Evolutionary conservation across 2,113 vertebrate genomes (phyloP).

Genomic region (Chionomys nivalis): DNA sequence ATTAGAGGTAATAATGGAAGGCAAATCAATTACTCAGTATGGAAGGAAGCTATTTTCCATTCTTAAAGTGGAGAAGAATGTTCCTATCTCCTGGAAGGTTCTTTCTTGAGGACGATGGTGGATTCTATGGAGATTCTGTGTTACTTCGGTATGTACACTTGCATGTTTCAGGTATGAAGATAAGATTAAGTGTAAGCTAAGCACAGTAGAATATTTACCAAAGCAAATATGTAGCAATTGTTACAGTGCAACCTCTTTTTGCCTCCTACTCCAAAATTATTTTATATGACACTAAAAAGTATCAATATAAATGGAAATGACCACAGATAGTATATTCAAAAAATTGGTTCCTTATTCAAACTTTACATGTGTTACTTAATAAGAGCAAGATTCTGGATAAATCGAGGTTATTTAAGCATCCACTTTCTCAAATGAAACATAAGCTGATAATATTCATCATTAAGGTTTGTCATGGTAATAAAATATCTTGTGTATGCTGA

Average conservation of each 20-base stretch:
- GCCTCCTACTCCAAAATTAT: background rate
- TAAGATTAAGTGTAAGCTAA: slow-evolving; percentile 1
- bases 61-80: background rate
- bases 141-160: background rate
- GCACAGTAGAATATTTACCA: background rate
- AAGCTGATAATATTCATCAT: background rate
- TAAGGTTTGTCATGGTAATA: background rate
- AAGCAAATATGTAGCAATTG: background rate
- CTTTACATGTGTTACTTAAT: background rate
- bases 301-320: background rate
- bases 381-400: background rate
- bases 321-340: background rate
- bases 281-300: background rate
- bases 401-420: background rate
- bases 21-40: background rate
- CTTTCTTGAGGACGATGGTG: background rate
- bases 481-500: slow-evolving; percentile 28
- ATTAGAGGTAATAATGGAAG: background rate
- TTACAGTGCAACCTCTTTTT: background rate
- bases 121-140: background rate
- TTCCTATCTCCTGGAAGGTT: background rate
- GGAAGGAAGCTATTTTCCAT: background rate
- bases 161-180: background rate
- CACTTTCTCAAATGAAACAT: slow-evolving; percentile 3
- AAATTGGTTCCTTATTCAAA: background rate